Percentiles rank a stretch among this genome's conserved stretches.
phyloP scores from a whole-genome alignment of 2,888 invertebrate species.

The Pyrgus malvae region DNA sequence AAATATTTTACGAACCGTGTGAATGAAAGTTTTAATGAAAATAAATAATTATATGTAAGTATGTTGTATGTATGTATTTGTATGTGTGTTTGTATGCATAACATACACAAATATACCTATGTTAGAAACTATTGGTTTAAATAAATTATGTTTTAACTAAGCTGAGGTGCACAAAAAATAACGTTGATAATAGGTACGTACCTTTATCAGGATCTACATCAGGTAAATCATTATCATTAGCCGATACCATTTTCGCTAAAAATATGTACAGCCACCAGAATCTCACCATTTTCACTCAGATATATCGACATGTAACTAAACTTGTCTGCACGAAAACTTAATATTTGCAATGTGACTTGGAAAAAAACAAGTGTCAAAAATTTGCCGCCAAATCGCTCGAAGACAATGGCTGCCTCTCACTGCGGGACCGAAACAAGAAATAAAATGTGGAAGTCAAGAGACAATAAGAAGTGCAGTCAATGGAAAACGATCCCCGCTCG shows the following conservation, averaged over 20 bases:
- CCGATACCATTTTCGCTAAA: constrained; percentile 71
- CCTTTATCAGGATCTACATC: constrained; percentile 65
- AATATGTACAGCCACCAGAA: constrained; percentile 79
- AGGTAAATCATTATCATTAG: constrained; percentile 69
- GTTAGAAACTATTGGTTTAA: no score
- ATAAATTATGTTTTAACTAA: no score
- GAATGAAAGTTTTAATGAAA: no score
- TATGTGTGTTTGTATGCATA: no score
- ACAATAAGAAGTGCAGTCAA: constrained; percentile 69
- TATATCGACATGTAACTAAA: constrained; percentile 61
- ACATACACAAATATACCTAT: no score
- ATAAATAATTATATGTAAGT: no score
- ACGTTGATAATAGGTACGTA: constrained; percentile 27
- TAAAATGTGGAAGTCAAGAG: constrained; percentile 61
- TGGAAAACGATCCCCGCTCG: constrained; percentile 75
- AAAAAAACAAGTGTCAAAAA: constrained; percentile 49
- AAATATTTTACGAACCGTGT: no score
- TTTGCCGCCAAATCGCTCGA: constrained; percentile 45
- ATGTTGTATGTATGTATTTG: no score
- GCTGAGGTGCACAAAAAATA: no score
- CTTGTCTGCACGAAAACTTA: constrained; percentile 36
- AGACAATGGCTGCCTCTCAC: constrained; percentile 60
- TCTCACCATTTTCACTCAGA: constrained; percentile 71
- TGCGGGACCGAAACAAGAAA: constrained; percentile 61
- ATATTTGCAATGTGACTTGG: constrained; percentile 28